Conservation (phyloP, 2,797 vertebrate genomes). For the Lagorchestes hirsutus region DNA sequence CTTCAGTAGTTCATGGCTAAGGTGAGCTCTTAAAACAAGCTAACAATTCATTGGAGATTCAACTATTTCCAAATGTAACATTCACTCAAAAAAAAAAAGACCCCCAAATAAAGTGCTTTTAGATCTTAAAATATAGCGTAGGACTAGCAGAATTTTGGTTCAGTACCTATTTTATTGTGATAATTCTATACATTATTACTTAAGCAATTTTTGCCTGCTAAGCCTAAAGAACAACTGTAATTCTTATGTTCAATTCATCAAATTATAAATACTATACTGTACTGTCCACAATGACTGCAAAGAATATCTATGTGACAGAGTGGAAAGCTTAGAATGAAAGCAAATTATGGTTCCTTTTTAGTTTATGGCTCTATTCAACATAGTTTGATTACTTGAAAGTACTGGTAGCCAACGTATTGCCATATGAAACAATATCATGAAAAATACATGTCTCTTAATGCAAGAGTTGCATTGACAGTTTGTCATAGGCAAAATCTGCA, state of each 20-base stretch:
- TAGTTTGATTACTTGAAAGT: slow-evolving; percentile 87
- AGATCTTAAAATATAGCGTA: slow-evolving; percentile 25
- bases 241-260: slow-evolving; percentile 78
- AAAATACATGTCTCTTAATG: slow-evolving; percentile 87
- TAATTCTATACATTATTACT: slow-evolving; percentile 61
- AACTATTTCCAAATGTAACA: slow-evolving; percentile 14
- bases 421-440: slow-evolving; percentile 83
- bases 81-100: slow-evolving; percentile 15
- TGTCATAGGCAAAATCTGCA: slow-evolving; percentile 83
- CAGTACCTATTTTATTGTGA: slow-evolving; percentile 21
- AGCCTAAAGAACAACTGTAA: slow-evolving; percentile 67
- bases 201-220: slow-evolving; percentile 62
- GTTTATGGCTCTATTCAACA: slow-evolving; percentile 83
- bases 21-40: slow-evolving; percentile 31
- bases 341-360: slow-evolving; percentile 83
- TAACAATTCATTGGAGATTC: neutral
- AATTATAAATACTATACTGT: slow-evolving; percentile 60
- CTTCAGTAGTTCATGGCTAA: neutral
- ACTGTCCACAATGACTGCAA: slow-evolving; percentile 60
- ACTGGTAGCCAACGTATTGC: slow-evolving; percentile 78
- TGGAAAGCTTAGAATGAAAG: slow-evolving; percentile 76
- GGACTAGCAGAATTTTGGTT: slow-evolving; percentile 54
- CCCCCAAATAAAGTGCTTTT: neutral
- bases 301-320: slow-evolving; percentile 66
- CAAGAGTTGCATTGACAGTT: slow-evolving; percentile 80